A percentile compares a stretch with the other conserved stretches of the same genome.
phyloP scores from a whole-genome alignment of 2,113 vertebrate genomes.

The Oncorhynchus tshawytscha region DNA sequence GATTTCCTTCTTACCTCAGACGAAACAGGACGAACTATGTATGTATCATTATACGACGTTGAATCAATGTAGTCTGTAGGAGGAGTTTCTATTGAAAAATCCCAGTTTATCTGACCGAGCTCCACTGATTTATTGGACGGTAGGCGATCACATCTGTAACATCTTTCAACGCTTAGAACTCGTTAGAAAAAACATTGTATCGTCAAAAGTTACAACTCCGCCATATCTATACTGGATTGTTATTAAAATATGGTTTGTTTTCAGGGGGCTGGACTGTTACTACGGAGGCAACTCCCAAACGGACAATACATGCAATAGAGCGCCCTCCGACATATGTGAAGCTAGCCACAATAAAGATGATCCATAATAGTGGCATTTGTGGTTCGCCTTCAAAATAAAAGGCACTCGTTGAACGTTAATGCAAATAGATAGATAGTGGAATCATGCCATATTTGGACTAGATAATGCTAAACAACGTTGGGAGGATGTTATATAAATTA shows the following conservation, averaged over 20 bases:
- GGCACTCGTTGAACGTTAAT: no score
- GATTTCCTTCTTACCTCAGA: slow-evolving; percentile 2
- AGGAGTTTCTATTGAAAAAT: not conserved
- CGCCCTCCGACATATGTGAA: no score
- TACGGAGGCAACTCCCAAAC: slow-evolving; percentile 24
- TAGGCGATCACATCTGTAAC: not conserved
- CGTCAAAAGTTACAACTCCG: not conserved
- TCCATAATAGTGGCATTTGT: no score
- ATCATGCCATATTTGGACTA: no score
- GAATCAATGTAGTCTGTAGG: not conserved
- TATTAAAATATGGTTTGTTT: slow-evolving; percentile 31
- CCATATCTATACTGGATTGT: not conserved
- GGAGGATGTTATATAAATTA: no score
- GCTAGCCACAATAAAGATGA: no score
- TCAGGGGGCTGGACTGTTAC: slow-evolving; percentile 31
- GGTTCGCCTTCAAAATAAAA: no score
- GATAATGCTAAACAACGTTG: no score
- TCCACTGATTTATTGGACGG: not conserved
- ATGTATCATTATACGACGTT: not conserved
- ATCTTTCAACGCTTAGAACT: not conserved
- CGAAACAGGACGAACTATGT: not conserved
- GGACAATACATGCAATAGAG: slow-evolving; percentile 15
- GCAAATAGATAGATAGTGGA: no score
- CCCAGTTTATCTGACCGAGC: not conserved
- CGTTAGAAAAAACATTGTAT: not conserved